Conservation (phyloP, 2,797 vertebrate species). For the Cygnus olor region DNA sequence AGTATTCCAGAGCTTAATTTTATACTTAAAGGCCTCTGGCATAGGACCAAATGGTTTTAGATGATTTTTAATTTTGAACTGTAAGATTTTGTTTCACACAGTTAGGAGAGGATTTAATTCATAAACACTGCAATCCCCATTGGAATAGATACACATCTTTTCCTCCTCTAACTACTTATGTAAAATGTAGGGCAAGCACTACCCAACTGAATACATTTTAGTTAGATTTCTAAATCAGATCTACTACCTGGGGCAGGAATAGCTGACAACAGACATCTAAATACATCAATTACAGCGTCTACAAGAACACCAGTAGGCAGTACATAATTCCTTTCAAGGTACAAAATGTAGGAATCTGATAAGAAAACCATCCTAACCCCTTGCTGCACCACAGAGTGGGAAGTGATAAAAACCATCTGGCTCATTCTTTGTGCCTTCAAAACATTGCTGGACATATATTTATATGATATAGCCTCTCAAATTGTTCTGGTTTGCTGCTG, state of each 20-base stretch:
- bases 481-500: slow-evolving; percentile 14
- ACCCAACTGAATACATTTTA: neutral
- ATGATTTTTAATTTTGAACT: neutral
- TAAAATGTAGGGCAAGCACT: neutral
- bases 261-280: neutral
- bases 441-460: slow-evolving; percentile 22
- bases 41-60: neutral
- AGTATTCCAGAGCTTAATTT: neutral
- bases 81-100: neutral
- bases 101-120: neutral
- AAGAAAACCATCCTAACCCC: slow-evolving; percentile 19
- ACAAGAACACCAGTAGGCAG: neutral
- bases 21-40: neutral
- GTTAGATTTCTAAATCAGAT: neutral
- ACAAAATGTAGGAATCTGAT: slow-evolving; percentile 50
- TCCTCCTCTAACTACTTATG: neutral
- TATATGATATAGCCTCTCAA: neutral
- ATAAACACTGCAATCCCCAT: neutral
- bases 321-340: neutral
- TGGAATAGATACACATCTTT: neutral
- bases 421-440: slow-evolving; percentile 8
- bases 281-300: neutral
- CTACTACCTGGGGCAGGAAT: neutral
- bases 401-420: slow-evolving; percentile 56
- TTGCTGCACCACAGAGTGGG: neutral